Conservation (phyloP, 37 sponge, comb jelly and placozoan genomes). For the Dysidea cf. avara region DNA sequence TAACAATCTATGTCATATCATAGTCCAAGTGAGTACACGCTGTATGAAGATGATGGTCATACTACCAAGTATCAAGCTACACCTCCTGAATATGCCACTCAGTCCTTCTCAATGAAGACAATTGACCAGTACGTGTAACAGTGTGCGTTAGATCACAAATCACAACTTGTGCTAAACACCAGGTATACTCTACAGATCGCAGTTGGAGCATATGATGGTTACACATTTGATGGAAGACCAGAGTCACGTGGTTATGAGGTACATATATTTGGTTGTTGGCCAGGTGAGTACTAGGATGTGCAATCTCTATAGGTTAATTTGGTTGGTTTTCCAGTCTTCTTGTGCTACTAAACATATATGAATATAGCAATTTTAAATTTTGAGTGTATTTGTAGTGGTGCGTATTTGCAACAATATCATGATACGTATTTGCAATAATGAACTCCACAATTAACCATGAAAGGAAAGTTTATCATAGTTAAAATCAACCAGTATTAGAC, state of each 20-base stretch:
- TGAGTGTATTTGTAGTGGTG: no score
- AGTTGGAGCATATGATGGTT: background rate
- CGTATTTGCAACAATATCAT: no score
- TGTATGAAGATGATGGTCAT: constrained; percentile 70
- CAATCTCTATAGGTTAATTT: background rate
- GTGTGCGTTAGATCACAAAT: background rate
- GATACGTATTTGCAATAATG: no score
- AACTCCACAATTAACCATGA: no score
- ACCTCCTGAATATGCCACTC: background rate
- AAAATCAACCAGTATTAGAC: no score
- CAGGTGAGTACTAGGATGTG: constrained; percentile 27
- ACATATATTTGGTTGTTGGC: constrained; percentile 33
- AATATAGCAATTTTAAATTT: no score
- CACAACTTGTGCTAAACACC: background rate
- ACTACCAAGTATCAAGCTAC: constrained; percentile 26
- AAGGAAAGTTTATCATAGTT: no score
- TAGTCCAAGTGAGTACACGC: no score
- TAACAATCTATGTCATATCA: no score
- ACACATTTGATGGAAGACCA: constrained; percentile 13
- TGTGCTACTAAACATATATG: background rate
- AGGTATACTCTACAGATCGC: background rate
- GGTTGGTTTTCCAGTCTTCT: background rate
- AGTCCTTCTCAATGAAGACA: constrained; percentile 3
- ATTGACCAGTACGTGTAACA: background rate
- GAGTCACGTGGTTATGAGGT: constrained; percentile 41